Base-by-base conservation (phyloP, 2,113 vertebrate genomes). In the Grantiella picta region DNA sequence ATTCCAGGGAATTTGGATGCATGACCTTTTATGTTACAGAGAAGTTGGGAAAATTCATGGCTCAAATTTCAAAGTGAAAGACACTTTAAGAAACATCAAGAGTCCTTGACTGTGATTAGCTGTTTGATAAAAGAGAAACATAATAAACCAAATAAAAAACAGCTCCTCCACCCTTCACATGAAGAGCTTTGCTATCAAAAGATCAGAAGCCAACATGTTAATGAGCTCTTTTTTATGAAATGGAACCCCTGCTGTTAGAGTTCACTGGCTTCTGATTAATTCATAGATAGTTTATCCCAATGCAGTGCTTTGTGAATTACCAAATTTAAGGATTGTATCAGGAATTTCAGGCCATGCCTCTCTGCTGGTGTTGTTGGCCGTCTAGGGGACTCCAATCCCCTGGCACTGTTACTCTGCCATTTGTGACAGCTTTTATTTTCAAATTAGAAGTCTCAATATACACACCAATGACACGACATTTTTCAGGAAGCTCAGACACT, bases 91-190 rank as follows among this genome's bases (percentile, higher is more conserved):
- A 79, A 87, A 66, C 15, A 87, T 36, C 28, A 68, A 25, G 20
- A 59, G 19, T 5, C 12, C 31, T 68, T 90, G 63, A 63, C 18
- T 66, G 21, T 40, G 64, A 83, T 63, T 63, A 85, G 44, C 12
- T 88, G 40, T 60, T 94, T 56, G 68, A 90, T 82, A 80, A 87
- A 84, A 87, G 36, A n/a, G 76, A 76, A 81, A 50, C 24, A 54
- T 47, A 82, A 57, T 9, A 61, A 92, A 68, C 13, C 28, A 70
- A 87, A 20, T 9, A 66, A 76, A 72, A 79, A 11, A 2, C 21
- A 82, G 38, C 19, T 5, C 28, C 28, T 29, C 12, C n/a, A 64
- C 7, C 15, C 52, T 56, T 36, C 57, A 52, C 9, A 82, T 54
- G 23, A 86, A 12, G 49, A 38, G 27, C 65, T 92, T 76, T 60